Conservation (phyloP, 2,797 vertebrate species). For the Tadarida brasiliensis region DNA sequence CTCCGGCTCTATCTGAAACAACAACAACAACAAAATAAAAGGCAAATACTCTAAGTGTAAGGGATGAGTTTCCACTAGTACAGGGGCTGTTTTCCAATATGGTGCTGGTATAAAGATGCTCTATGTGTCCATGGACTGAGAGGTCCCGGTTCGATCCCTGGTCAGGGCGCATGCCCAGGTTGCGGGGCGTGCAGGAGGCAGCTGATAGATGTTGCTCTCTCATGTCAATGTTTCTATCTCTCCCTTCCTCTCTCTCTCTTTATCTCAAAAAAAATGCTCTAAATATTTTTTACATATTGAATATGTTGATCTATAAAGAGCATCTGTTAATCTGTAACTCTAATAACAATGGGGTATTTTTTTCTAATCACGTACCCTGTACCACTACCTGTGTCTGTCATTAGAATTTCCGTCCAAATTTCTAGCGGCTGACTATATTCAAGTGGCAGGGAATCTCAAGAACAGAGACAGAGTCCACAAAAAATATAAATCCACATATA, state of each 20-base stretch:
- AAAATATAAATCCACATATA: slow-evolving; percentile 15
- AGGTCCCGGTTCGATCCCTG: too few relatives aligned
- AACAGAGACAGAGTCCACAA: slow-evolving; percentile 15
- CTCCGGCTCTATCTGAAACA: too few relatives aligned
- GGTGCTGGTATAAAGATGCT: too few relatives aligned
- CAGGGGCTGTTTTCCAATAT: not conserved
- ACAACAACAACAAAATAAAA: too few relatives aligned
- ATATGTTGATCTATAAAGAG: not conserved
- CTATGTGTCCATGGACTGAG: too few relatives aligned
- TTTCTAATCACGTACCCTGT: not conserved
- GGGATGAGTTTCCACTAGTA: not conserved
- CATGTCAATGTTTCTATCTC: too few relatives aligned
- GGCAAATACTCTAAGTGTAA: not conserved
- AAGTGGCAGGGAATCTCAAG: slow-evolving; percentile 37
- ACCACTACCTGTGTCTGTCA: not conserved
- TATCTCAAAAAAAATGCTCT: not conserved
- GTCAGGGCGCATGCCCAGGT: too few relatives aligned
- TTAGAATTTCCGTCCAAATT: slow-evolving; percentile 63
- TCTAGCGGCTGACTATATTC: not conserved
- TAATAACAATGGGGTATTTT: not conserved
- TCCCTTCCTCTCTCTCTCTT: too few relatives aligned
- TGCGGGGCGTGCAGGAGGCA: too few relatives aligned
- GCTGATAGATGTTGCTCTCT: too few relatives aligned
- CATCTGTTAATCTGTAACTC: not conserved
- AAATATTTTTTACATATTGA: not conserved